phyloP scores from a whole-genome alignment of 2,113 vertebrate species.

The Microcebus ravelobensis region DNA sequence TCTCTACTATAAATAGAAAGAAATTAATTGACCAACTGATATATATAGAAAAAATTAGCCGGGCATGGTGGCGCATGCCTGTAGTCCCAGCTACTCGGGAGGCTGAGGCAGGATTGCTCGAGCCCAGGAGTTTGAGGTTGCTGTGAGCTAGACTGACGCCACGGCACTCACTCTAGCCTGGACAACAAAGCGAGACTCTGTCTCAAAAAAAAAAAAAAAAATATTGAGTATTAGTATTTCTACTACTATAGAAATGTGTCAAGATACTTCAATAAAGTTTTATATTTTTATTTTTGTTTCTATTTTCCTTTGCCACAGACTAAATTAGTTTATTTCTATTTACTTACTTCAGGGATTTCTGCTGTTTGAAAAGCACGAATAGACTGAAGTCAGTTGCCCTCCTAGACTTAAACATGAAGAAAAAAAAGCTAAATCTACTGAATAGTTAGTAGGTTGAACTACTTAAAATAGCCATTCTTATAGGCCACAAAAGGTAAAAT shows the following conservation, averaged over 20 bases:
- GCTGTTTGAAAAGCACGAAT: not conserved
- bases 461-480: not conserved
- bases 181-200: no score
- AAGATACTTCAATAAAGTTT: not conserved
- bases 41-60: no score
- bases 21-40: no score
- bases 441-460: not conserved
- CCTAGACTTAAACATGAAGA: not conserved
- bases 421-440: not conserved
- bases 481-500: not conserved
- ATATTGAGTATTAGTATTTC: not conserved
- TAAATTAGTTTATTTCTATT: not conserved
- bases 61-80: no score
- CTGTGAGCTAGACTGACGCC: no score
- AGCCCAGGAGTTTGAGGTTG: no score
- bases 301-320: not conserved
- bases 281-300: not conserved
- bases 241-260: not conserved
- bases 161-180: no score
- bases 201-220: not conserved
- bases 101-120: no score
- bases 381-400: not conserved
- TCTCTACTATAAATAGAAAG: no score
- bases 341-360: not conserved
- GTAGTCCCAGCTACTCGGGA: no score